Percentiles rank a stretch among this genome's conserved stretches.
phyloP scores from a whole-genome alignment of 2,797 vertebrate species.

The Liparis tanakae region DNA sequence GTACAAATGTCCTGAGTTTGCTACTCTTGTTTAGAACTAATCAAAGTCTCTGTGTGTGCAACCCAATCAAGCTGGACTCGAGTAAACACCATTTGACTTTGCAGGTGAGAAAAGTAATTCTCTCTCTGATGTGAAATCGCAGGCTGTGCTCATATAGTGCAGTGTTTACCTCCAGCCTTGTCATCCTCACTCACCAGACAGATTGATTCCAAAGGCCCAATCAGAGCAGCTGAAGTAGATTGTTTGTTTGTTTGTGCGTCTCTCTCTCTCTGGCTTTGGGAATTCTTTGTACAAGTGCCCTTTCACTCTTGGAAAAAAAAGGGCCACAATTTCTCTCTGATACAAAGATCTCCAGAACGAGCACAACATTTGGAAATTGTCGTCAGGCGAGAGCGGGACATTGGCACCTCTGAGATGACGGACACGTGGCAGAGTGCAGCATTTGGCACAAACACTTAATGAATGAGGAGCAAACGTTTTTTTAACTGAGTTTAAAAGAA shows the following conservation, averaged over 20 bases:
- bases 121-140: slow-evolving; percentile 43
- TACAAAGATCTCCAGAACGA: slow-evolving; percentile 25
- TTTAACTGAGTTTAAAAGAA: slow-evolving; percentile 9
- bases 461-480: neutral
- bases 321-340: slow-evolving; percentile 36
- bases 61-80: slow-evolving; percentile 26
- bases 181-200: slow-evolving; percentile 63
- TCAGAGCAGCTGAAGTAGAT: slow-evolving; percentile 59
- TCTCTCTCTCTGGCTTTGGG: slow-evolving; percentile 19
- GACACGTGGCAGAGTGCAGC: slow-evolving; percentile 28
- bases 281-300: slow-evolving; percentile 30
- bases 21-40: slow-evolving; percentile 27
- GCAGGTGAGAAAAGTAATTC: slow-evolving; percentile 46
- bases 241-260: slow-evolving; percentile 55
- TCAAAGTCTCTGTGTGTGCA: slow-evolving; percentile 21
- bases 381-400: slow-evolving; percentile 27
- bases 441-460: slow-evolving; percentile 20
- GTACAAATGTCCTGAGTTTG: neutral
- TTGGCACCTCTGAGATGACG: slow-evolving; percentile 22
- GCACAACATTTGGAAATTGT: slow-evolving; percentile 28
- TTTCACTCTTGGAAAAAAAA: slow-evolving; percentile 30
- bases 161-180: slow-evolving; percentile 64
- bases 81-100: slow-evolving; percentile 50
- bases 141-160: slow-evolving; percentile 52
- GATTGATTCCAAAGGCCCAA: slow-evolving; percentile 64